These are phyloP conservation scores for Aspidiotus destructor DNA, from an alignment of 2,888 invertebrate species.

Conservation along the genomic window DNA sequence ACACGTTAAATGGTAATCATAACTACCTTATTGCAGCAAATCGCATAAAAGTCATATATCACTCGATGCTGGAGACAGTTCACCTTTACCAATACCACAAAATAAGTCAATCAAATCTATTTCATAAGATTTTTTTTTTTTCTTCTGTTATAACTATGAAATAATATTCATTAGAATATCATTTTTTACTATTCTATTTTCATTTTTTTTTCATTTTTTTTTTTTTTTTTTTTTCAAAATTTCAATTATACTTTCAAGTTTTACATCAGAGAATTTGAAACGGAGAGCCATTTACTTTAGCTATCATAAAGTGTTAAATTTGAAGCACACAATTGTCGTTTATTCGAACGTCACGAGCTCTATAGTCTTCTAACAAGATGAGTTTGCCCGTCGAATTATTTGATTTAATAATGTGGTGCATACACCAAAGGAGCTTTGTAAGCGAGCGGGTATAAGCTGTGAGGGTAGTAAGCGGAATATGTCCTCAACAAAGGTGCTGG, in stretches of 20 bases:
- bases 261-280: not conserved
- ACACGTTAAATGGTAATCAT: no score
- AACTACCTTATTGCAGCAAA: no score
- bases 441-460: not conserved
- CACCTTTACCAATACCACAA: not conserved
- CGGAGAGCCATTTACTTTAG: not conserved
- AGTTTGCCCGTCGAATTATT: not conserved
- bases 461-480: not conserved
- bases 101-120: not conserved
- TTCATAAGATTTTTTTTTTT: not conserved
- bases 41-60: no score
- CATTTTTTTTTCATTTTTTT: not conserved
- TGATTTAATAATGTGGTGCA: constrained; percentile 10
- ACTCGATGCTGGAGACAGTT: no score
- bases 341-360: not conserved
- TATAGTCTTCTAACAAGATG: no score
- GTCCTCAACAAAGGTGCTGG: not conserved
- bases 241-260: not conserved
- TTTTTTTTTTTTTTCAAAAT: not conserved
- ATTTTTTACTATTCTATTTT: not conserved
- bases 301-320: not conserved
- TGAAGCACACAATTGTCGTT: not conserved
- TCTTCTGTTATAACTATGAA: not conserved
- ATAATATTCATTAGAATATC: not conserved
- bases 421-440: constrained; percentile 10